These are phyloP conservation scores for Pseudochirops corinnae DNA, from an alignment of 2,797 vertebrate genomes.

Conservation along the genomic window DNA sequence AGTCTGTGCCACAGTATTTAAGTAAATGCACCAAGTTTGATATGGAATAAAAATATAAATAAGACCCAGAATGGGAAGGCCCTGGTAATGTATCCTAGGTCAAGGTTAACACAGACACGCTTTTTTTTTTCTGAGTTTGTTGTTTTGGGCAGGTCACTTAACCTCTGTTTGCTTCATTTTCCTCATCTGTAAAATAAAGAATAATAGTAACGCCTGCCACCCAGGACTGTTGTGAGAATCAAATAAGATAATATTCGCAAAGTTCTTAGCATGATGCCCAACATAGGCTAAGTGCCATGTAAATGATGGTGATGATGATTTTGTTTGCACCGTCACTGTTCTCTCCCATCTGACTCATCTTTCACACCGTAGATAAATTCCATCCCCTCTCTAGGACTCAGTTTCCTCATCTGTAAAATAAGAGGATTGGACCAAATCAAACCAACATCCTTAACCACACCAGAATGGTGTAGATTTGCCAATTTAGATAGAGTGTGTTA, in stretches of 20 bases:
- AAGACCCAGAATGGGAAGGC: neutral
- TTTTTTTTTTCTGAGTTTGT: neutral
- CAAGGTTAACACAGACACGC: neutral
- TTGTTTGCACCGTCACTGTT: neutral
- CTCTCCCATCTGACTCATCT: neutral
- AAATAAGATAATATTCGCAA: neutral
- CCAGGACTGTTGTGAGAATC: neutral
- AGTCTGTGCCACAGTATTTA: neutral
- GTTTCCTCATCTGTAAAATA: neutral
- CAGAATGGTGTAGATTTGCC: neutral
- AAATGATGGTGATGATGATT: neutral
- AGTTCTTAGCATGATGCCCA: neutral
- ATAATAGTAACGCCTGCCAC: neutral
- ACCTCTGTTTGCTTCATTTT: neutral
- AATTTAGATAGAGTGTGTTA: neutral
- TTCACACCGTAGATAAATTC: neutral
- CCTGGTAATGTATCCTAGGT: neutral
- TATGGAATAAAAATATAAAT: neutral
- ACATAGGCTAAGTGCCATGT: neutral
- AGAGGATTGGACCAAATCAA: neutral
- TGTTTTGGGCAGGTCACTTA: neutral
- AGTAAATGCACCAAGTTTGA: neutral
- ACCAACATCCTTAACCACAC: neutral
- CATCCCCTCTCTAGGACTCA: neutral
- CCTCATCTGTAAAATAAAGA: neutral